Evolutionary conservation across 2,113 vertebrate genomes (phyloP), one percentile per base, ranked within the genome.

Genomic region (Calidris pygmaea): DNA sequence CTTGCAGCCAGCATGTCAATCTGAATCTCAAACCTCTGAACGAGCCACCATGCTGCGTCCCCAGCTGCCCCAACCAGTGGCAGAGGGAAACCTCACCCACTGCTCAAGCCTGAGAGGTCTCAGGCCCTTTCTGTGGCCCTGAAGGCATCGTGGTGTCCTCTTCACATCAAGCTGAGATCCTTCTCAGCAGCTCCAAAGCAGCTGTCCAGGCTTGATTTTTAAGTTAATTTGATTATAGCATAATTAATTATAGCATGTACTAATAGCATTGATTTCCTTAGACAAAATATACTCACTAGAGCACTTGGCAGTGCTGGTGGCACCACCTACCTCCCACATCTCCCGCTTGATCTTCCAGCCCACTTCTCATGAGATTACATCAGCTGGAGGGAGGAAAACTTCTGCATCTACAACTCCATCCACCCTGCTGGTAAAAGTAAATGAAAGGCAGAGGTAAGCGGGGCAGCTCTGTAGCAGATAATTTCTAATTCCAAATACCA

Each of bases 21-120:
- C 76, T 10, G 29, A 34, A 30, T 17, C 34, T 50, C 26, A 50
- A 39, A 30, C 8, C 56, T 41, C 53, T 16, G 37, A 72, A 26
- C 2, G 9, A 59, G 37, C 30, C 41, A 78, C 14, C 41, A 32
- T 3, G 1, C 41, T 41, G 37, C 2, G 2, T 53, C n/a, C 29
- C 20, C 2, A 2, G 13, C 27, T 56, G 63, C 43, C 47, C 41
- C 3, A 6, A 9, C 10, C 5, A 1, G 24, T 2, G 0, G 14
- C 20, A 20, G 23, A 68, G 21, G n/a, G 52, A 53, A 76, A 52
- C 27, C 43, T 58, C 48, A 62, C 35, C 43, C 41, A 4, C 37
- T 24, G 34, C 29, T 84, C 65, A 11, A 20, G 26, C 18, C 55
- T 56, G 32, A 45, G 53, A 55, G 12, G 35, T 52, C 45, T 66